These are phyloP conservation scores for Heliornis fulica DNA, from an alignment of 2,113 vertebrate genomes.

Conservation along the genomic window DNA sequence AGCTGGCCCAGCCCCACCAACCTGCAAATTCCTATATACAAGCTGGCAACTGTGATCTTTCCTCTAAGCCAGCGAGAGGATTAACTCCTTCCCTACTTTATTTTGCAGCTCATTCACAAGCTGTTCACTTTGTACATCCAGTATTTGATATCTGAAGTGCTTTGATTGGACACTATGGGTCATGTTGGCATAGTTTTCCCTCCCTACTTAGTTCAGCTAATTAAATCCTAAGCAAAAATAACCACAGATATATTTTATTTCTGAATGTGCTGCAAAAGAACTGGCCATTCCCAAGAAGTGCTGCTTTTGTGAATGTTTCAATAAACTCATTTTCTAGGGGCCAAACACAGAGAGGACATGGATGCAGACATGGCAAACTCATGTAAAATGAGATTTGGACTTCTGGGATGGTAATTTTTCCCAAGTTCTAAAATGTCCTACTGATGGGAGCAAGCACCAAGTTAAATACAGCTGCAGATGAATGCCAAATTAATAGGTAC, in stretches of 20 bases:
- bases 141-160: background rate
- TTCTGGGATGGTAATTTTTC: background rate
- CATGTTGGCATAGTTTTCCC: fast-evolving
- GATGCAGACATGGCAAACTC: background rate
- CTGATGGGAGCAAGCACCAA: background rate
- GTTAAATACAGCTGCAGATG: background rate
- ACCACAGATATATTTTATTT: background rate
- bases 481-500: background rate
- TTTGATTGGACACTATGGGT: background rate
- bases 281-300: background rate
- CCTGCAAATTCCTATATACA: conserved; percentile 61
- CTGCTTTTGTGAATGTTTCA: background rate
- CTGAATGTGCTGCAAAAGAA: background rate
- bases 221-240: background rate
- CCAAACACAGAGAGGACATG: background rate
- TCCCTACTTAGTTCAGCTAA: background rate
- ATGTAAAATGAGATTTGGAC: background rate
- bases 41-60: conserved; percentile 64
- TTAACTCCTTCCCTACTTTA: conserved; percentile 65
- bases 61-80: conserved; percentile 57
- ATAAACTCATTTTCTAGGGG: background rate
- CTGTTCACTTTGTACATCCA: conserved; percentile 43
- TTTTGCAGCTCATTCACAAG: conserved; percentile 34
- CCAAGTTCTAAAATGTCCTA: background rate
- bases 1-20: conserved; percentile 58